Evolutionary conservation across 2,888 invertebrate species (phyloP).

Genomic region (Abscondita cerata): DNA sequence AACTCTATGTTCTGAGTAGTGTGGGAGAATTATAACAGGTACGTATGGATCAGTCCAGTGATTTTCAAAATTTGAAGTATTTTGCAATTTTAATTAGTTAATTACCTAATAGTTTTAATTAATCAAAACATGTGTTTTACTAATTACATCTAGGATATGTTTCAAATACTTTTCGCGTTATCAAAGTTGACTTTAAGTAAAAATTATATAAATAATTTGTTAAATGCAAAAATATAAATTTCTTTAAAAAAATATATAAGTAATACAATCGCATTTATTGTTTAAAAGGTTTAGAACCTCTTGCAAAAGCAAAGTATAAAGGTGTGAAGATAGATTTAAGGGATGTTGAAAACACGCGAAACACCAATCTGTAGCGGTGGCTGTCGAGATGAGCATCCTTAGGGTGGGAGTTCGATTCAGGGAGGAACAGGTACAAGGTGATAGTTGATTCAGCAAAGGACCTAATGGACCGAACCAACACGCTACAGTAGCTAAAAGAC

Average conservation of each 20-base stretch:
- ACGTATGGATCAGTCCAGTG: constrained; percentile 51
- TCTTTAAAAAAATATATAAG: neutral
- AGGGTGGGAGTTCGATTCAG: constrained; percentile 40
- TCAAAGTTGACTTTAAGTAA: too few relatives aligned
- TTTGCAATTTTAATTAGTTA: neutral
- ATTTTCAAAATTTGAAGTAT: constrained; percentile 38
- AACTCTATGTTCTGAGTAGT: constrained; percentile 56
- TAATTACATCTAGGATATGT: too few relatives aligned
- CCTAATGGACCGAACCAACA: constrained; percentile 52
- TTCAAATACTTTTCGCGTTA: too few relatives aligned
- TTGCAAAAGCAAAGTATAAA: constrained; percentile 51
- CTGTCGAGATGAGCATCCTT: constrained; percentile 46
- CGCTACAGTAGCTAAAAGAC: constrained; percentile 45
- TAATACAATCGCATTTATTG: constrained; percentile 15
- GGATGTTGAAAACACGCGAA: constrained; percentile 57
- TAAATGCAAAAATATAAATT: neutral
- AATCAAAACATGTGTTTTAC: too few relatives aligned
- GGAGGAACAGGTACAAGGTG: constrained; percentile 47
- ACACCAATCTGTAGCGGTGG: constrained; percentile 57
- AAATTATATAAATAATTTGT: neutral
- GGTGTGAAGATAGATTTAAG: constrained; percentile 57
- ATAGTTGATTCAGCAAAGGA: constrained; percentile 54
- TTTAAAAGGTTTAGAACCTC: constrained; percentile 42
- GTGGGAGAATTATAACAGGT: constrained; percentile 59
- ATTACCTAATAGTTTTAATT: neutral